phyloP scores from a whole-genome alignment of 35 echinoderm and acorn worm genomes.

The Strongylocentrotus purpuratus region DNA sequence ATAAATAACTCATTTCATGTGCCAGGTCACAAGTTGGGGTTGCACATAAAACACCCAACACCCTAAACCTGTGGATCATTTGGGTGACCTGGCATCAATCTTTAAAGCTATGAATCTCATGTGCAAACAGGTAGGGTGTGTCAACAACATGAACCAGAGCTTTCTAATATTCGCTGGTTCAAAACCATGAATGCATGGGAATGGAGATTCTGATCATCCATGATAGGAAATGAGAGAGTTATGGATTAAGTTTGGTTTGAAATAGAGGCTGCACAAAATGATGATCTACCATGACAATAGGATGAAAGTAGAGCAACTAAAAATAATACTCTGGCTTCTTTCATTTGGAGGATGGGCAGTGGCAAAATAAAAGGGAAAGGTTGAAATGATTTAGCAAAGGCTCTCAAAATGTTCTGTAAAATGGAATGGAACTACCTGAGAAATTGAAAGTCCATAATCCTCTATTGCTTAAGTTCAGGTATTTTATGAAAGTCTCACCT shows the following conservation, averaged over 20 bases:
- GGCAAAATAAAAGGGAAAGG: too few species aligned
- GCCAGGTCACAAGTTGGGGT: background rate
- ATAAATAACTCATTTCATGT: slow-evolving; percentile 6
- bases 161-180: background rate
- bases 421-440: too few species aligned
- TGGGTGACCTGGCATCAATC: background rate
- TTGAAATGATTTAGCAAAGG: too few species aligned
- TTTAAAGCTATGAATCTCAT: background rate
- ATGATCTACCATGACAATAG: background rate
- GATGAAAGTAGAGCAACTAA: background rate
- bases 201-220: background rate
- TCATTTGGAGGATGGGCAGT: too few species aligned
- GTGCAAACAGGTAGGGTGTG: background rate
- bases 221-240: background rate
- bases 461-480: too few species aligned
- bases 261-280: background rate
- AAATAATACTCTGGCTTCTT: too few species aligned
- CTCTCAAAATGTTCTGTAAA: too few species aligned
- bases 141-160: background rate
- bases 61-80: background rate
- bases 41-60: background rate
- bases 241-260: background rate
- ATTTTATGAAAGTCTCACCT: too few species aligned
- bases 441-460: too few species aligned
- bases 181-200: background rate